These are phyloP conservation scores for Trichacis sp. DNA, from an alignment of 2,888 invertebrate species.

Conservation along the genomic window DNA sequence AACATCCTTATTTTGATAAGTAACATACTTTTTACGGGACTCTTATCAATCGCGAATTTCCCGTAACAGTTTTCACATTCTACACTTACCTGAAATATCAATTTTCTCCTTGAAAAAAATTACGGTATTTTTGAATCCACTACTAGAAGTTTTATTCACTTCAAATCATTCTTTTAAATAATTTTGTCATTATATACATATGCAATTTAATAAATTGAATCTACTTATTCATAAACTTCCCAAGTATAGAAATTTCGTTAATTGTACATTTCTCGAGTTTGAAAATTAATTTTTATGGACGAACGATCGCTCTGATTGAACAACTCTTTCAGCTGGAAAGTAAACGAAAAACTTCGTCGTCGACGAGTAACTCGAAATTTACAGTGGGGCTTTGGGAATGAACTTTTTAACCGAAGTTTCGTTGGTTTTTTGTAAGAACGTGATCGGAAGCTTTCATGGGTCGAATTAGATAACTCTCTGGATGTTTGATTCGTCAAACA, in stretches of 20 bases:
- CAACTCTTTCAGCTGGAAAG: slow-evolving; percentile 13
- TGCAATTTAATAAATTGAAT: no score
- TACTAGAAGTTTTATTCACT: no score
- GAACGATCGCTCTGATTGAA: slow-evolving; percentile 27
- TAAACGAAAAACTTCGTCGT: slow-evolving; percentile 13
- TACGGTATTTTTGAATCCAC: no score
- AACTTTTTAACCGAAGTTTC: slow-evolving; percentile 2
- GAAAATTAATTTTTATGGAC: slow-evolving; percentile 17
- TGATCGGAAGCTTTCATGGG: slow-evolving; percentile 2
- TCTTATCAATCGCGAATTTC: slow-evolving; percentile 22
- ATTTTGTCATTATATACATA: no score
- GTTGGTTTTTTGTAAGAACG: background rate
- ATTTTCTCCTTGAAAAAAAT: background rate
- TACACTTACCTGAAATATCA: background rate
- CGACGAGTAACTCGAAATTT: slow-evolving; percentile 6
- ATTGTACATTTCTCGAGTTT: slow-evolving; percentile 9
- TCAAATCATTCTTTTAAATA: no score
- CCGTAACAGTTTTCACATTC: no score
- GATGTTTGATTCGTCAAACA: background rate
- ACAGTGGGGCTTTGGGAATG: background rate
- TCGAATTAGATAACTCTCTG: no score
- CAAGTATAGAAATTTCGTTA: no score
- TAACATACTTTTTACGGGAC: slow-evolving; percentile 24
- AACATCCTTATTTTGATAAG: slow-evolving; percentile 39
- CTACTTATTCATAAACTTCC: no score